These are phyloP conservation scores for Bathynomus jamesi DNA, from an alignment of 1,140 invertebrate species.

Conservation along the genomic window DNA sequence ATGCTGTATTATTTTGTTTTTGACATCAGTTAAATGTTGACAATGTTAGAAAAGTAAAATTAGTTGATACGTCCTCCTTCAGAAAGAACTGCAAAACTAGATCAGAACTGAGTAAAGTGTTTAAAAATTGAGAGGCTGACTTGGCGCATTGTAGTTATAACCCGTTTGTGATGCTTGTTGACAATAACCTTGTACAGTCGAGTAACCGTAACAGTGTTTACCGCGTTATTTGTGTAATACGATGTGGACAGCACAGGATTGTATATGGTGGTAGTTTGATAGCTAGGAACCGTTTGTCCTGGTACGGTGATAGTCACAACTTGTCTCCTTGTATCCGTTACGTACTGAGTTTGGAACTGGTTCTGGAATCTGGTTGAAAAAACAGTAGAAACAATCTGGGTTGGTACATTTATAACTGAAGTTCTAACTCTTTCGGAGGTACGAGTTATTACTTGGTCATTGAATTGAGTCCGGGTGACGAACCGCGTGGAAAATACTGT, in stretches of 20 bases:
- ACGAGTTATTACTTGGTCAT: constrained; percentile 7
- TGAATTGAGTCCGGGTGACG: constrained; percentile 2
- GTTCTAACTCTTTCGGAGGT: constrained; percentile 6
- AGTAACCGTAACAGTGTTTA: constrained; percentile 6
- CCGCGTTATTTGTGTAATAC: background rate
- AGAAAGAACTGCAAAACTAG: no score
- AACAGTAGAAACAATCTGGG: constrained; percentile 10
- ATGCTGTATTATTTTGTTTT: no score
- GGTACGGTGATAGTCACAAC: background rate
- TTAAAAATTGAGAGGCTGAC: constrained; percentile 5
- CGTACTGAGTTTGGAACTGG: constrained; percentile 10
- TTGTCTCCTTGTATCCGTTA: background rate
- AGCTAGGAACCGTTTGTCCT: background rate
- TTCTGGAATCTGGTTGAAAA: constrained; percentile 18
- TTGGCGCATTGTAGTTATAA: constrained; percentile 14
- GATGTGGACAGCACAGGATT: background rate
- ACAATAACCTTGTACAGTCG: constrained; percentile 10
- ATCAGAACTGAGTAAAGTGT: no score
- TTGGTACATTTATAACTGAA: background rate
- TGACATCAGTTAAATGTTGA: no score
- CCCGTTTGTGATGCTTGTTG: constrained; percentile 3
- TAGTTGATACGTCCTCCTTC: background rate
- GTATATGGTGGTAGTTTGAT: background rate
- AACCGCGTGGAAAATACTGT: constrained; percentile 10
- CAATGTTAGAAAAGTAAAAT: no score